These are phyloP conservation scores for Gymnosoma rotundatum DNA, from an alignment of 2,888 invertebrate species.

Conservation along the genomic window DNA sequence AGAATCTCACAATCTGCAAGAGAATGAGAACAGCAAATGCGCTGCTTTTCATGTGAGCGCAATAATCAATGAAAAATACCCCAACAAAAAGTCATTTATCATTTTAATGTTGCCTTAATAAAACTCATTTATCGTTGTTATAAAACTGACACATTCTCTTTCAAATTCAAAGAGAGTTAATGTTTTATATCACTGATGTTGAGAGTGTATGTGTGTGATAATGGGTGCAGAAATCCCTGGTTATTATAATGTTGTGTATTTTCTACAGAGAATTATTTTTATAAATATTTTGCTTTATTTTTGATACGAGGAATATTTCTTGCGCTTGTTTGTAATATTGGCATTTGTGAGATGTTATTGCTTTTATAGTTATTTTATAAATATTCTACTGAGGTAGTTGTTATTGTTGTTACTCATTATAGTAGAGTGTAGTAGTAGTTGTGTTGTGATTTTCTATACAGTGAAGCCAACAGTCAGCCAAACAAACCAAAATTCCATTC, in stretches of 20 bases:
- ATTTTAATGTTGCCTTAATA: slow-evolving; percentile 61
- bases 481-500: slow-evolving; percentile 44
- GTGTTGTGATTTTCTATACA: slow-evolving; percentile 48
- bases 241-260: slow-evolving; percentile 10
- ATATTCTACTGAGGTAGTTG: slow-evolving; percentile 55
- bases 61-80: slow-evolving; percentile 4
- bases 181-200: slow-evolving; percentile 21
- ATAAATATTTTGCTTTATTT: not conserved
- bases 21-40: slow-evolving; percentile 13
- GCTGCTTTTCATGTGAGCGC: slow-evolving; percentile 14
- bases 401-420: slow-evolving; percentile 41
- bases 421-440: slow-evolving; percentile 26
- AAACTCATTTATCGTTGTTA: slow-evolving; percentile 55
- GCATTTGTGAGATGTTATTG: slow-evolving; percentile 29
- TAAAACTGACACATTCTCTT: slow-evolving; percentile 51
- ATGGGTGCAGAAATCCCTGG: slow-evolving; percentile 50
- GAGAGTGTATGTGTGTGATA: not conserved
- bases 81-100: slow-evolving; percentile 60
- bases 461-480: slow-evolving; percentile 38
- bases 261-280: not conserved
- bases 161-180: slow-evolving; percentile 58
- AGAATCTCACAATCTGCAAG: not conserved
- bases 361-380: slow-evolving; percentile 62
- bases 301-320: slow-evolving; percentile 31
- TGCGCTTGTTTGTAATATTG: slow-evolving; percentile 17